Conservation (phyloP, 2,113 vertebrate genomes). For the Leptodactylus fuscus region DNA sequence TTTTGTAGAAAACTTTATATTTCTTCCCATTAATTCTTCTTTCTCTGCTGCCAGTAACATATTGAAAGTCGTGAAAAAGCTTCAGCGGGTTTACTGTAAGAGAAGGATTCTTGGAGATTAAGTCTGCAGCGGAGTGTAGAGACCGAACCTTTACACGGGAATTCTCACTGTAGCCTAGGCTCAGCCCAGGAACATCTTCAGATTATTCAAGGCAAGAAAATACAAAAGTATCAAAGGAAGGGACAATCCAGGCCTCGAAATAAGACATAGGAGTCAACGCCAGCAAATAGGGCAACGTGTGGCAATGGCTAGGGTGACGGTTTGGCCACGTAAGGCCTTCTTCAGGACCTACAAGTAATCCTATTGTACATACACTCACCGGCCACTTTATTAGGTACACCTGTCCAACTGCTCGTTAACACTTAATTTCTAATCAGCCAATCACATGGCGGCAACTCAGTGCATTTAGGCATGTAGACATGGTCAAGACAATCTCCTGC, state of each 20-base stretch:
- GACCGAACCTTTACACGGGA: slow-evolving; percentile 10
- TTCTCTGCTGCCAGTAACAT: background rate
- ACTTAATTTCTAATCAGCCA: too few species aligned
- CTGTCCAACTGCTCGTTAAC: too few species aligned
- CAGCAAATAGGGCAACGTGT: background rate
- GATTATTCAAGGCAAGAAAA: slow-evolving; percentile 4
- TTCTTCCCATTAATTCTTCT: background rate
- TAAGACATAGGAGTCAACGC: background rate
- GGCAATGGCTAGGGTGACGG: background rate
- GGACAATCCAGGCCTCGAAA: background rate
- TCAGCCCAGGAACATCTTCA: slow-evolving; percentile 15
- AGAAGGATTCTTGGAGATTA: slow-evolving; percentile 44
- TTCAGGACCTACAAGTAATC: background rate
- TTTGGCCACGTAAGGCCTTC: background rate
- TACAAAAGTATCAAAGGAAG: background rate
- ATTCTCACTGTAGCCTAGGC: background rate
- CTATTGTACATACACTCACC: background rate
- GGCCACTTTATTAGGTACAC: too few species aligned
- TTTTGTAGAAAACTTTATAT: background rate
- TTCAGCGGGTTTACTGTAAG: slow-evolving; percentile 24
- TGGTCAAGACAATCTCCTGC: too few species aligned
- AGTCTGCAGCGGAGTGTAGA: slow-evolving; percentile 16
- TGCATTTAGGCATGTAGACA: too few species aligned
- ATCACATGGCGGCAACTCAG: too few species aligned
- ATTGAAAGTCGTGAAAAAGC: slow-evolving; percentile 18